A percentile compares a stretch with the other conserved stretches of the same genome.
Conservation (phyloP, 23 tunicate genomes). For the Botrylloides violaceus region DNA sequence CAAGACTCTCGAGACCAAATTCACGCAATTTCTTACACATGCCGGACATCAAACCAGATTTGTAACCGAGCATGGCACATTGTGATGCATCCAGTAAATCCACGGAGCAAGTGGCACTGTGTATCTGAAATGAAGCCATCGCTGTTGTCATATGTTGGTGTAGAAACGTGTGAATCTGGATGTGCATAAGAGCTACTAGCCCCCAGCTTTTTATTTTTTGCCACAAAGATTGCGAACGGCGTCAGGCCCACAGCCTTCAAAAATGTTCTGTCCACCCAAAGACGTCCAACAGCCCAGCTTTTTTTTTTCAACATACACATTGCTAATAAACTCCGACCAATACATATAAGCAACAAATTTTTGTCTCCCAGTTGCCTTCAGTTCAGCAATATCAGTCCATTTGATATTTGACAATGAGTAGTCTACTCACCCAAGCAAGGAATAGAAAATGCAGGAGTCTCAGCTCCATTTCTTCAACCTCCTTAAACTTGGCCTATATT, state of each 20-base stretch:
- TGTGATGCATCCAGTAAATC: slow-evolving; percentile 3
- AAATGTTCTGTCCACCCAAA: too few relatives aligned
- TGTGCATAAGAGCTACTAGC: too few relatives aligned
- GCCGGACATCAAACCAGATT: slow-evolving; percentile 62
- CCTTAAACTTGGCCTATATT: not conserved
- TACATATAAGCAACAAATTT: too few relatives aligned
- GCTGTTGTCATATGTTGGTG: not conserved
- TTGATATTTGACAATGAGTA: not conserved
- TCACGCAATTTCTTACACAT: slow-evolving; percentile 40
- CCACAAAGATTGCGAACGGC: too few relatives aligned
- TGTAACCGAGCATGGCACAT: slow-evolving; percentile 50
- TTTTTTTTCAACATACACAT: too few relatives aligned
- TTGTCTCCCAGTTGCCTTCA: too few relatives aligned
- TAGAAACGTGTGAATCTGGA: not conserved
- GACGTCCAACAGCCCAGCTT: too few relatives aligned
- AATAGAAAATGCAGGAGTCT: slow-evolving; percentile 16
- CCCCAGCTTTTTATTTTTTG: too few relatives aligned
- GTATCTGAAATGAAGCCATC: slow-evolving; percentile 3
- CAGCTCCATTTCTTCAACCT: not conserved
- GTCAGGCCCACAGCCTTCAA: too few relatives aligned
- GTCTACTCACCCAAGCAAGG: slow-evolving; percentile 17
- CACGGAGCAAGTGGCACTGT: slow-evolving; percentile 13
- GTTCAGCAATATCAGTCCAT: too few relatives aligned
- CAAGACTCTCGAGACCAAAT: slow-evolving; percentile 31
- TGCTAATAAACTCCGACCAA: too few relatives aligned